Evolutionary conservation across 2,888 invertebrate genomes (phyloP).

Genomic region (Hybos culiciformis): DNA sequence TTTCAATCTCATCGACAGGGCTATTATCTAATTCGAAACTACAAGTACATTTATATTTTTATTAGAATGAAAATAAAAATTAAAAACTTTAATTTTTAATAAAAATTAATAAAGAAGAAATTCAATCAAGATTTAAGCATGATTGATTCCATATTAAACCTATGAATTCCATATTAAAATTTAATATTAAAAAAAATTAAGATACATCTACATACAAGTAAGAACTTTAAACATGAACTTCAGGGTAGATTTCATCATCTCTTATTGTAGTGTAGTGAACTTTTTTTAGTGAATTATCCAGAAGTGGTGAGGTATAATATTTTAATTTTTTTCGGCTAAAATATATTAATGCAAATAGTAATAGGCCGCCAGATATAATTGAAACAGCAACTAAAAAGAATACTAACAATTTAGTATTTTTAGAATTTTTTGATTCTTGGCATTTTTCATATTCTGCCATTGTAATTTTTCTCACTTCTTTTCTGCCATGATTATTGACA

Average conservation of each 20-base stretch:
- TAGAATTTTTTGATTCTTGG: slow-evolving; percentile 21
- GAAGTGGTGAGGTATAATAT: slow-evolving; percentile 44
- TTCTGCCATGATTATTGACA: slow-evolving; percentile 22
- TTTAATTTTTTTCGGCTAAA: slow-evolving; percentile 45
- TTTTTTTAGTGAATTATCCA: slow-evolving; percentile 51
- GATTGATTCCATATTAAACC: too few relatives aligned
- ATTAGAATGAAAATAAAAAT: too few relatives aligned
- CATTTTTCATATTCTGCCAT: slow-evolving; percentile 25
- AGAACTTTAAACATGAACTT: slow-evolving; percentile 34
- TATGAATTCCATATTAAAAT: too few relatives aligned
- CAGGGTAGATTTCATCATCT: slow-evolving; percentile 41
- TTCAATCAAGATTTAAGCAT: too few relatives aligned
- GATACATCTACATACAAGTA: too few relatives aligned
- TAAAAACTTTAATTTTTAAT: too few relatives aligned
- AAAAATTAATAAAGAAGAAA: too few relatives aligned
- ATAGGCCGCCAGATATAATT: slow-evolving; percentile 40
- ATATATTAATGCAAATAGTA: slow-evolving; percentile 45
- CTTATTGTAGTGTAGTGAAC: slow-evolving; percentile 61
- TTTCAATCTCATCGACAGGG: too few relatives aligned
- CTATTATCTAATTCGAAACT: too few relatives aligned
- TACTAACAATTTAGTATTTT: slow-evolving; percentile 23
- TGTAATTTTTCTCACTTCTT: slow-evolving; percentile 24
- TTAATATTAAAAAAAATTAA: too few relatives aligned
- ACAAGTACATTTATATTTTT: too few relatives aligned
- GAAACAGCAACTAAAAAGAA: slow-evolving; percentile 41